A percentile compares a stretch with the other conserved stretches of the same genome.
Conservation (phyloP, 2,888 invertebrate genomes). For the Xiphydria camelus region DNA sequence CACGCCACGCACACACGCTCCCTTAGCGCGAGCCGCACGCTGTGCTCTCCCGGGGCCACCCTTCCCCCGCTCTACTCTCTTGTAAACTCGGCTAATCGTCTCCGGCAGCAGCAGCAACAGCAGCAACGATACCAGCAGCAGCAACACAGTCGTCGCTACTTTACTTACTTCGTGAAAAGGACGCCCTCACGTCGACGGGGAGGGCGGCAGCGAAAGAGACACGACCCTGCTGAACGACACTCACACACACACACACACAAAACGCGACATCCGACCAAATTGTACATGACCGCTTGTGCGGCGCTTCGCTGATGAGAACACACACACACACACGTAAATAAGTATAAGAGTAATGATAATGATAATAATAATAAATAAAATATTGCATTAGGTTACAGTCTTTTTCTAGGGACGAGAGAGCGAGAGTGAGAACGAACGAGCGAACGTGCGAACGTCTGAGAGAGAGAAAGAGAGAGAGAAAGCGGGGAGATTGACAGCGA, state of each 20-base stretch:
- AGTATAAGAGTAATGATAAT: constrained; percentile 10
- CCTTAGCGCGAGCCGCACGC: background rate
- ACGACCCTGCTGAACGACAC: no score
- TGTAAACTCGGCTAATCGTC: no score
- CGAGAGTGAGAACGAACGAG: constrained; percentile 17
- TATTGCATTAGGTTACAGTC: constrained; percentile 42
- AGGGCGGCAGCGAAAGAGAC: no score
- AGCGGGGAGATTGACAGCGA: constrained; percentile 5
- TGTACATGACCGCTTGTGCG: constrained; percentile 18
- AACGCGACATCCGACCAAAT: constrained; percentile 9
- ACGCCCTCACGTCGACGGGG: no score
- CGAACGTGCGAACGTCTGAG: constrained; percentile 5
- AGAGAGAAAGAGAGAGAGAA: constrained; percentile 9
- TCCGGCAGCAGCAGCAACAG: no score
- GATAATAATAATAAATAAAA: constrained; percentile 33
- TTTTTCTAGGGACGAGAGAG: constrained; percentile 26
- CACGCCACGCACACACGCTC: constrained; percentile 9
- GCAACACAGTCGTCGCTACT: no score
- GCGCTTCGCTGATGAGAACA: constrained; percentile 31
- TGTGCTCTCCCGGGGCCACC: no score
- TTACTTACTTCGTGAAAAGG: no score
- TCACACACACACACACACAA: no score
- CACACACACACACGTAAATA: constrained; percentile 28
- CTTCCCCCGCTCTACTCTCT: no score
- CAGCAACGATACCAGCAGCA: no score